Evolutionary conservation across 1,140 invertebrate species (phyloP).

Genomic region (Meteorus sp.): DNA sequence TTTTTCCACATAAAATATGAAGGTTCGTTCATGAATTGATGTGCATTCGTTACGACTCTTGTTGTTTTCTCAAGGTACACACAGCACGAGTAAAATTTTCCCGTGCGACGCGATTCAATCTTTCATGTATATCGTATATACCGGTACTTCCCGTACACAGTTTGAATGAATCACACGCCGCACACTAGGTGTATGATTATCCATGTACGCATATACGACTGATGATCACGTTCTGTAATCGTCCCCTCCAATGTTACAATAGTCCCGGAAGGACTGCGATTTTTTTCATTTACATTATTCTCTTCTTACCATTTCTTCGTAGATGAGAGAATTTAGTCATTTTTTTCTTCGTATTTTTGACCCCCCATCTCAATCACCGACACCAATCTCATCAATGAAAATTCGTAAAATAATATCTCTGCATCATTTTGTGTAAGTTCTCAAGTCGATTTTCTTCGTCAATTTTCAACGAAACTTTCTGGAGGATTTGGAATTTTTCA

Average conservation of each 20-base stretch:
- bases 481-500: no score
- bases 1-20: no score
- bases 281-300: conserved; percentile 1
- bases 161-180: conserved; percentile 23
- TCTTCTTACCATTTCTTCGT: conserved; percentile 1
- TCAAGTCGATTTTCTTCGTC: no score
- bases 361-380: no score
- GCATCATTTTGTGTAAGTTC: no score
- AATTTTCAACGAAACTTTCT: no score
- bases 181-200: conserved; percentile 22
- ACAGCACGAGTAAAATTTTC: conserved; percentile 14
- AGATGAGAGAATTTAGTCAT: no score
- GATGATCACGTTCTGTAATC: conserved; percentile 20
- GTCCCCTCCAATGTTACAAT: conserved; percentile 8
- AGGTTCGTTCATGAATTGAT: no score
- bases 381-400: no score
- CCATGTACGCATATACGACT: conserved; percentile 23
- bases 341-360: no score
- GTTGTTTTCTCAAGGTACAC: not conserved
- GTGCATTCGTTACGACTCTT: no score
- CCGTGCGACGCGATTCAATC: conserved; percentile 13
- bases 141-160: conserved; percentile 19
- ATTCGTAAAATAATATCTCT: no score
- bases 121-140: conserved; percentile 2
- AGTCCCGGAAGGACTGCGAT: conserved; percentile 11